These are phyloP conservation scores for Forpus xanthops DNA, from an alignment of 2,797 vertebrate species.

Conservation along the genomic window DNA sequence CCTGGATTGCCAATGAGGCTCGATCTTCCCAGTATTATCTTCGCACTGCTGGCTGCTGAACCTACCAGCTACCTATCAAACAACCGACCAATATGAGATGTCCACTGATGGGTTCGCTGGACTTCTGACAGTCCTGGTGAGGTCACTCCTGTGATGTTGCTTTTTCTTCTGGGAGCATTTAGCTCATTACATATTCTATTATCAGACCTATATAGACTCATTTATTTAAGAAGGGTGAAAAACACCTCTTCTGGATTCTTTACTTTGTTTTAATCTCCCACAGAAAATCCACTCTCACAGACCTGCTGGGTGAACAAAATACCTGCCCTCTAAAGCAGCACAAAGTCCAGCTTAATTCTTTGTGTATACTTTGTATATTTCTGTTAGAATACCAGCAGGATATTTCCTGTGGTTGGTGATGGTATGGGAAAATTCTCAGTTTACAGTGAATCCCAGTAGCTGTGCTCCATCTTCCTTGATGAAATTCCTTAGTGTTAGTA, in stretches of 20 bases:
- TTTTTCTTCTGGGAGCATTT: background rate
- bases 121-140: background rate
- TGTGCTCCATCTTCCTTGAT: background rate
- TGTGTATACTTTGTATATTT: background rate
- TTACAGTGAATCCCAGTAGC: fast-evolving
- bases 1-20: no score
- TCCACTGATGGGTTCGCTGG: background rate
- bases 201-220: background rate
- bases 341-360: background rate
- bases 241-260: background rate
- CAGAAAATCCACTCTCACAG: background rate
- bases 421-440: background rate
- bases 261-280: background rate
- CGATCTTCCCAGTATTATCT: background rate
- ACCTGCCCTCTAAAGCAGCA: no score
- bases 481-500: background rate
- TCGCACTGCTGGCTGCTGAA: background rate
- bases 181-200: background rate
- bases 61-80: background rate
- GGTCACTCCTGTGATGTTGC: background rate
- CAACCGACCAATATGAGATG: background rate
- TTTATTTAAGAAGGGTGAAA: background rate
- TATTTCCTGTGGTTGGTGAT: background rate
- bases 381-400: background rate
- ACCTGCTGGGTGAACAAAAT: background rate